Conservation (phyloP, 2,113 vertebrate genomes). For the Irena cyanogastra region DNA sequence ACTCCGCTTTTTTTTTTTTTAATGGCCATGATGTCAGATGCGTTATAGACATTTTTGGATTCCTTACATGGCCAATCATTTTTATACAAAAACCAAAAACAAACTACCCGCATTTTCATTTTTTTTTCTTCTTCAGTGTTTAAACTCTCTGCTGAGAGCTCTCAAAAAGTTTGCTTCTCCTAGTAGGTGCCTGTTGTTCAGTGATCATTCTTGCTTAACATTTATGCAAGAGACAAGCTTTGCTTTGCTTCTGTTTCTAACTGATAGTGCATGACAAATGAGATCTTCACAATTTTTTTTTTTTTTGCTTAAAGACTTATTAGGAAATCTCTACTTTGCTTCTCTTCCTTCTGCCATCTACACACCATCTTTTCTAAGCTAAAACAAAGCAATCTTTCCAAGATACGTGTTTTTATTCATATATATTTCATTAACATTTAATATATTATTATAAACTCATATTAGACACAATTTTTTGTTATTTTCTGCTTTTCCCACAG, state of each 20-base stretch:
- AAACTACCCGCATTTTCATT: neutral
- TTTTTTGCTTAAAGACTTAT: neutral
- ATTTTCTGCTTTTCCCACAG: neutral
- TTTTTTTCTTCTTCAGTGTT: neutral
- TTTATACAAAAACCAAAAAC: neutral
- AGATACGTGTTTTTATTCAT: neutral
- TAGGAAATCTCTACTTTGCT: neutral
- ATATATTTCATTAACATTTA: neutral
- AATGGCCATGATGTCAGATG: neutral
- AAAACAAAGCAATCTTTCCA: neutral
- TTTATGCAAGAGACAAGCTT: neutral
- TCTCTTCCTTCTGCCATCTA: neutral
- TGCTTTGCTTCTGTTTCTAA: neutral
- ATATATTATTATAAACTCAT: neutral
- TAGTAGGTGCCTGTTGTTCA: neutral
- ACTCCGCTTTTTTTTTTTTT: neutral
- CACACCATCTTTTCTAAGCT: neutral
- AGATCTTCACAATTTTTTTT: neutral
- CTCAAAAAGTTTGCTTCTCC: neutral
- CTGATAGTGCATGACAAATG: neutral
- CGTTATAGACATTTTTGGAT: neutral
- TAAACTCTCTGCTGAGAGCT: neutral
- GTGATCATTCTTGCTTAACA: neutral
- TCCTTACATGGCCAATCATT: neutral
- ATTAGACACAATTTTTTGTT: neutral